Conservation (phyloP, 2,888 invertebrate species). For the Nephrotoma guestfalica region DNA sequence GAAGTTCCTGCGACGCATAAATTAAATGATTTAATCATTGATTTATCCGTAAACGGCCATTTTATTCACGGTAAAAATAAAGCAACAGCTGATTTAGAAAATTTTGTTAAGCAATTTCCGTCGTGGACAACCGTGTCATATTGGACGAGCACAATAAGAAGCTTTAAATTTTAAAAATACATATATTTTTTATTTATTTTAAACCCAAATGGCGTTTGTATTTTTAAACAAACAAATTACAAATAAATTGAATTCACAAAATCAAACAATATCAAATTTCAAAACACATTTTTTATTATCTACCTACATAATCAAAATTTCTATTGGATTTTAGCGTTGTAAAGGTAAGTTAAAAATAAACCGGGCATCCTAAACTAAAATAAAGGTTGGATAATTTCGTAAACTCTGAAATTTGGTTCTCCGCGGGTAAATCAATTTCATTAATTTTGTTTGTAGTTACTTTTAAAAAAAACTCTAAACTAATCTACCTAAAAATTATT, state of each 20-base stretch:
- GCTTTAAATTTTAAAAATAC: conserved; percentile 35
- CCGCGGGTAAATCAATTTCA: no score
- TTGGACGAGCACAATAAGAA: conserved; percentile 55
- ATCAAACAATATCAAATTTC: not conserved
- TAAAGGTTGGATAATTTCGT: no score
- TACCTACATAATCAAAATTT: not conserved
- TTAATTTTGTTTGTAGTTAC: no score
- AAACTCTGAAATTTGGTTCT: no score
- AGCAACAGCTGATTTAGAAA: conserved; percentile 35
- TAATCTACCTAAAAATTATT: no score
- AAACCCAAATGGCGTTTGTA: not conserved
- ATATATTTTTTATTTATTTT: not conserved
- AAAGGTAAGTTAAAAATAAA: not conserved
- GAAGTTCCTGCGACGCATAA: conserved; percentile 13
- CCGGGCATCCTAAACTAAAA: no score
- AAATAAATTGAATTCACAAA: not conserved
- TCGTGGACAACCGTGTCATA: conserved; percentile 48
- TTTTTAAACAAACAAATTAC: not conserved
- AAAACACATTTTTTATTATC: not conserved
- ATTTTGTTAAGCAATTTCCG: conserved; percentile 44
- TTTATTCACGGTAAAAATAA: conserved; percentile 40
- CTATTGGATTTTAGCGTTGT: not conserved
- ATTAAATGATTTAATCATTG: conserved; percentile 20
- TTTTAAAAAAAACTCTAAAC: no score
- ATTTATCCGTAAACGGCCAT: conserved; percentile 46